Conservation (phyloP, 2,113 vertebrate species). For the Sander vitreus region DNA sequence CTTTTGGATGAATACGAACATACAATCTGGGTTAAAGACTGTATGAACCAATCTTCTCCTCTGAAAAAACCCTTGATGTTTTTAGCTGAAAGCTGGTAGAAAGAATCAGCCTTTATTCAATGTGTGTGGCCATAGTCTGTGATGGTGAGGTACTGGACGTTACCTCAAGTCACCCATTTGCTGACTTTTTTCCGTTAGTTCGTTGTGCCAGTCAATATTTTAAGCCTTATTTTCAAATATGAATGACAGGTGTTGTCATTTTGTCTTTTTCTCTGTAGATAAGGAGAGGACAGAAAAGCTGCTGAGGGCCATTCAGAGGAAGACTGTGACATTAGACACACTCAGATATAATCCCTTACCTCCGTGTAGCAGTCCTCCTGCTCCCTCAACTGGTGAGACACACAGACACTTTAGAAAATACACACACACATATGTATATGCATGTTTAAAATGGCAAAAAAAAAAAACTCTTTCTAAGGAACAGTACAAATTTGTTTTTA, state of each 20-base stretch:
- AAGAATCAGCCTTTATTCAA: background rate
- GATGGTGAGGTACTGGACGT: background rate
- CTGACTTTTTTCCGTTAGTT: constrained; percentile 25
- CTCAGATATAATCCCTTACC: constrained; percentile 87
- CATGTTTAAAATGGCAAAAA: background rate
- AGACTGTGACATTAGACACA: constrained; percentile 86
- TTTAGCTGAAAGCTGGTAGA: background rate
- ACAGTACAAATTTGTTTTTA: constrained; percentile 37
- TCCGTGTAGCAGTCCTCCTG: constrained; percentile 85
- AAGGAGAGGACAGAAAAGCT: constrained; percentile 93
- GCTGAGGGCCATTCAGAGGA: constrained; percentile 93
- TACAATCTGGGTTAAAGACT: background rate
- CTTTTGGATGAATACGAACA: background rate
- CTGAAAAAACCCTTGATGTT: background rate
- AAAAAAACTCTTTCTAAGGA: background rate
- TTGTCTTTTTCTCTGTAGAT: constrained; percentile 84
- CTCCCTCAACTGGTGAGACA: constrained; percentile 85
- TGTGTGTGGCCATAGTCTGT: background rate
- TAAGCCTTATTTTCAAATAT: constrained; percentile 25
- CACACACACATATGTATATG: background rate
- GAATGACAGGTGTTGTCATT: constrained; percentile 62
- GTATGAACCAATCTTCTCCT: background rate
- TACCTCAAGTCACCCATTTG: constrained; percentile 18
- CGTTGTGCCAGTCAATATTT: constrained; percentile 17
- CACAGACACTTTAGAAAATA: background rate